phyloP scores from a whole-genome alignment of 2,113 vertebrate species.

The Lepisosteus oculatus region DNA sequence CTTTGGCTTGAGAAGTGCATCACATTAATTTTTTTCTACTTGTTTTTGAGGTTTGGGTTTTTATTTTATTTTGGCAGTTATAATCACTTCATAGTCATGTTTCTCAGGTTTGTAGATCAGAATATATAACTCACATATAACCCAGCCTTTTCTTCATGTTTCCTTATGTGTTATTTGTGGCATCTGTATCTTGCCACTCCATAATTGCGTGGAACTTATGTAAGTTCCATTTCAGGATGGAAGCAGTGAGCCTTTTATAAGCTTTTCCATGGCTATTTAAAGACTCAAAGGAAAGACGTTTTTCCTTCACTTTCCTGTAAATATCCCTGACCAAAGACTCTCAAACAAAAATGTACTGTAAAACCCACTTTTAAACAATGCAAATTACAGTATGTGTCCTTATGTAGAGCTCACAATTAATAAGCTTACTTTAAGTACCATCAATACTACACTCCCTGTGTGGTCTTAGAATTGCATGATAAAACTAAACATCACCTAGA shows the following conservation, averaged over 20 bases:
- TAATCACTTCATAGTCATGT: constrained; percentile 25
- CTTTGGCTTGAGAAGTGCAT: constrained; percentile 16
- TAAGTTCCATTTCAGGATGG: constrained; percentile 21
- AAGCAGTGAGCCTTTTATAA: constrained; percentile 19
- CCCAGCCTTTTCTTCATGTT: constrained; percentile 1
- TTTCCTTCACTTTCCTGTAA: constrained; percentile 6
- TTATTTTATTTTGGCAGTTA: constrained; percentile 25
- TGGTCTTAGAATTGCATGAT: background rate
- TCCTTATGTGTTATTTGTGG: constrained; percentile 25
- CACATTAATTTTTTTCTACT: constrained; percentile 20
- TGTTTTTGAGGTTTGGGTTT: constrained; percentile 35
- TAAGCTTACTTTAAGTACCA: background rate
- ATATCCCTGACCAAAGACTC: background rate
- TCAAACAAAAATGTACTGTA: background rate
- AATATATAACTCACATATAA: background rate
- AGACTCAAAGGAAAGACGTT: constrained; percentile 14
- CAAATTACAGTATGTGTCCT: background rate
- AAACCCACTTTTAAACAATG: background rate
- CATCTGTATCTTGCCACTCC: constrained; percentile 26
- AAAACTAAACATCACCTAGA: background rate
- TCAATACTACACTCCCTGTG: background rate
- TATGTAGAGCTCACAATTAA: background rate
- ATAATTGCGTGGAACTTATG: constrained; percentile 31
- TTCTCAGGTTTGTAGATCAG: constrained; percentile 18
- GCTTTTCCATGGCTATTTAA: constrained; percentile 30